A percentile compares a stretch with the other conserved stretches of the same genome.
Conservation (phyloP, 2,888 invertebrate species). For the Tachystola acroxantha region DNA sequence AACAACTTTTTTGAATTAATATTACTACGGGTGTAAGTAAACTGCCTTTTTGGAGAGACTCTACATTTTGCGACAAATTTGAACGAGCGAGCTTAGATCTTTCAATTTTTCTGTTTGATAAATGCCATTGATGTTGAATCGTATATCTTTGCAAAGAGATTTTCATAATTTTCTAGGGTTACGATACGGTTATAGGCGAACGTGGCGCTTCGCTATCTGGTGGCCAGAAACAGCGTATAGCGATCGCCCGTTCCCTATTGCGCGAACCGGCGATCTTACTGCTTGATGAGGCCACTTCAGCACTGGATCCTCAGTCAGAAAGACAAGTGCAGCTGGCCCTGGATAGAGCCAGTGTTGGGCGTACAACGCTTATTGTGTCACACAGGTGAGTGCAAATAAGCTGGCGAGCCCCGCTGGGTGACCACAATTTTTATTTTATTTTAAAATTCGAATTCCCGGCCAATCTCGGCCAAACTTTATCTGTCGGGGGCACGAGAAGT, state of each 20-base stretch:
- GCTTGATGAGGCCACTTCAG: constrained; percentile 91
- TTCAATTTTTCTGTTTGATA: too few relatives aligned
- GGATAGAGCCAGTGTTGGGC: constrained; percentile 83
- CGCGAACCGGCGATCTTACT: constrained; percentile 85
- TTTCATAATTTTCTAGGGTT: constrained; percentile 79
- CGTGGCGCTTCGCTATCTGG: constrained; percentile 89
- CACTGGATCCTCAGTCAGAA: constrained; percentile 89
- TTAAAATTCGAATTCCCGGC: too few relatives aligned
- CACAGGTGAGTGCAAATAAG: constrained; percentile 71
- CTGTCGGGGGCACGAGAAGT: too few relatives aligned
- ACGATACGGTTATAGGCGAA: constrained; percentile 88
- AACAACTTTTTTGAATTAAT: too few relatives aligned
- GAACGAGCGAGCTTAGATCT: too few relatives aligned
- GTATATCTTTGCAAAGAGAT: too few relatives aligned
- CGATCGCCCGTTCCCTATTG: constrained; percentile 89
- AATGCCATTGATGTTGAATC: too few relatives aligned
- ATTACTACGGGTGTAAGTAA: not conserved
- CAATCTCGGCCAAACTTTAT: too few relatives aligned
- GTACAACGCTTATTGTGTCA: constrained; percentile 86
- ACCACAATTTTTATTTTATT: too few relatives aligned
- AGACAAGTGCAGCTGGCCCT: constrained; percentile 87
- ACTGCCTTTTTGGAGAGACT: too few relatives aligned
- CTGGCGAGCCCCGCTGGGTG: too few relatives aligned
- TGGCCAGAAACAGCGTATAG: constrained; percentile 90
- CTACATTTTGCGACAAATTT: too few relatives aligned